A percentile compares a stretch with the other conserved stretches of the same genome.
Conservation (phyloP, 1,140 invertebrate genomes). For the Drosophila malerkotliana region DNA sequence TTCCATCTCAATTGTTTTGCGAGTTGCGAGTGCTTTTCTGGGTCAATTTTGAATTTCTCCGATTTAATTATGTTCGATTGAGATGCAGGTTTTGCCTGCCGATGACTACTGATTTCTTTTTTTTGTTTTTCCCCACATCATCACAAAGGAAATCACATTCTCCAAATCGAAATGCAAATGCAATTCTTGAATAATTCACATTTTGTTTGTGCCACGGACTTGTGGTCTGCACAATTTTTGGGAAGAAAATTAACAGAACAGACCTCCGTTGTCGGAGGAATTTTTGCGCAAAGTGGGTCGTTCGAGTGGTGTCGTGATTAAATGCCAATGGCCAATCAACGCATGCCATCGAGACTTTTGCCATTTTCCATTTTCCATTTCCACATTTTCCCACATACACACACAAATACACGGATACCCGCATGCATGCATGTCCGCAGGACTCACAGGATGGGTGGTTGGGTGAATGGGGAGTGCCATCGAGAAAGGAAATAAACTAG, state of each 20-base stretch:
- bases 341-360: slow-evolving; percentile 37
- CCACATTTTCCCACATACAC: slow-evolving; percentile 6
- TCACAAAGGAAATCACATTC: not conserved
- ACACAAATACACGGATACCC: slow-evolving; percentile 2
- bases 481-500: not conserved
- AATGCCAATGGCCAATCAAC: slow-evolving; percentile 67
- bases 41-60: not conserved
- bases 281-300: slow-evolving; percentile 2
- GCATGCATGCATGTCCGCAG: slow-evolving; percentile 19
- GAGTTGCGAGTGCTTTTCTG: not conserved
- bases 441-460: not conserved
- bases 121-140: not conserved
- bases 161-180: slow-evolving; percentile 25
- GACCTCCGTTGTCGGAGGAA: not conserved
- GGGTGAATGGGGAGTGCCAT: too few relatives aligned
- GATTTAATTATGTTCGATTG: not conserved
- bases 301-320: slow-evolving; percentile 45
- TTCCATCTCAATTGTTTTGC: not conserved
- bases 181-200: slow-evolving; percentile 20
- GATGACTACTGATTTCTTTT: slow-evolving; percentile 2
- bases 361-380: slow-evolving; percentile 17
- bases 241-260: slow-evolving; percentile 6
- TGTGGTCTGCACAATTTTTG: slow-evolving; percentile 8
- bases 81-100: not conserved
- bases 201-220: slow-evolving; percentile 25